Conservation (phyloP, 2,888 invertebrate genomes). For the Synergus gifuensis region DNA sequence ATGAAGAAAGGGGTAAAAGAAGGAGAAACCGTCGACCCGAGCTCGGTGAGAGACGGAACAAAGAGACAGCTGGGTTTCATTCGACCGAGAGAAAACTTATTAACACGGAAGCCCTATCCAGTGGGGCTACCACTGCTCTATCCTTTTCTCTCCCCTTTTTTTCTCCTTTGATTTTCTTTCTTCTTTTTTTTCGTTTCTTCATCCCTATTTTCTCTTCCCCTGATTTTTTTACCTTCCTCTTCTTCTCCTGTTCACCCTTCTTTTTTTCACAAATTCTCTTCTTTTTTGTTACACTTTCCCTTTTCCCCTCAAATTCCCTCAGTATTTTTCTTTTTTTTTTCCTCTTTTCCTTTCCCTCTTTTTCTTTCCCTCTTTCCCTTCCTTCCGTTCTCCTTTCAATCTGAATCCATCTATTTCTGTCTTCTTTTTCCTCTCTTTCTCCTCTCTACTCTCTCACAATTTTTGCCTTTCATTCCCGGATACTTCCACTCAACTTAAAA, state of each 20-base stretch:
- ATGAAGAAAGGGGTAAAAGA: constrained; percentile 15
- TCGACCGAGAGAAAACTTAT: constrained; percentile 59
- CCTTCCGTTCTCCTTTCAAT: neutral
- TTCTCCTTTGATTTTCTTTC: neutral
- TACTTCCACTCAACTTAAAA: constrained; percentile 29
- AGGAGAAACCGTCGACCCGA: constrained; percentile 48
- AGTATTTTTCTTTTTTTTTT: neutral
- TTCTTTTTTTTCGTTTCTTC: constrained; percentile 38
- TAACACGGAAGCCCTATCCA: constrained; percentile 53
- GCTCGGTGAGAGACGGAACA: constrained; percentile 47
- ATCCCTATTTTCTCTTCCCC: constrained; percentile 19
- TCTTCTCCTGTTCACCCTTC: neutral
- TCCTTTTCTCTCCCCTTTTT: constrained; percentile 44
- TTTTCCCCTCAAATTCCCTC: neutral
- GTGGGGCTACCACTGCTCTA: constrained; percentile 28
- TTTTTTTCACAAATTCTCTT: neutral
- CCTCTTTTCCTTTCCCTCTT: neutral
- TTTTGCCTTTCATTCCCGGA: constrained; percentile 21
- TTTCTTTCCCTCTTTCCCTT: neutral
- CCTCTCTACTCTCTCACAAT: neutral
- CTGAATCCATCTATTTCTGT: neutral
- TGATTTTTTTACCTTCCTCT: constrained; percentile 14
- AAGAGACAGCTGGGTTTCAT: constrained; percentile 58
- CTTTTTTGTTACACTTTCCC: neutral
- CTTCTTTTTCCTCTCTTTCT: neutral